Base-by-base conservation (phyloP, 2,797 vertebrate genomes). In the Brotogeris chrysoptera region DNA sequence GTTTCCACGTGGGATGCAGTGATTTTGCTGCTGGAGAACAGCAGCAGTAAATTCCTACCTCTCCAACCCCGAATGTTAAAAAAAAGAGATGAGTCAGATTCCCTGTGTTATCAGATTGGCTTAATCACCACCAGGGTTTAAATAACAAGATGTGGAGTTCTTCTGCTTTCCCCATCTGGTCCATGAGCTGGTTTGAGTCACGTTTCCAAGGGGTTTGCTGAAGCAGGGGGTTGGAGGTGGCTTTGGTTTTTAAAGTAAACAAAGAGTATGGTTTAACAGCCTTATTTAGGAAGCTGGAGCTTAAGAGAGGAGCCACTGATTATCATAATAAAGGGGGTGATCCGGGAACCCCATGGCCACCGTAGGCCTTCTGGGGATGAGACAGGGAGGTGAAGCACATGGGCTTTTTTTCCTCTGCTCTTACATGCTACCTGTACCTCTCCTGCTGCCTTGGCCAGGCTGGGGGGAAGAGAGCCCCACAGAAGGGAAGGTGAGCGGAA, bases 1-100 rank as follows among this genome's bases (percentile, higher is more conserved):
- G 2, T n/a, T 77, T 52, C 50, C 32, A 27, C 0, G 1, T 44
- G 19, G 20, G 17, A 47, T 11, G 20, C 0, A 0, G 13, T 6
- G 59, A 15, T 86, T 86, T 41, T 72, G 80, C 50, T 91, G 65
- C 72, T 65, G 64, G 52, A 65, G 70, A 90, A 28, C 13, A 83
- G 84, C 78, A 86, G 53, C 77, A 36, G 23, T 36, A 18, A 82
- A 85, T 60, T 74, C 49, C 36, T 39, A 16, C 21, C 59, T 70
- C 78, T 70, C 64, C 63, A 72, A 19, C 5, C 7, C 39, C 1
- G 7, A 55, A n/a, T 13, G 66, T 88, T 92, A 77, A 3, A 76
- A 82, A 46, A 65, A 69, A 39, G 28, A 1, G 41, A 81, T 93
- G 92, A 93, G 60, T 95, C 94, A 96, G 80, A 80, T 61, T 88